Evolutionary conservation across 2,888 invertebrate species (phyloP).

Genomic region (Cryptocephalus moraei): DNA sequence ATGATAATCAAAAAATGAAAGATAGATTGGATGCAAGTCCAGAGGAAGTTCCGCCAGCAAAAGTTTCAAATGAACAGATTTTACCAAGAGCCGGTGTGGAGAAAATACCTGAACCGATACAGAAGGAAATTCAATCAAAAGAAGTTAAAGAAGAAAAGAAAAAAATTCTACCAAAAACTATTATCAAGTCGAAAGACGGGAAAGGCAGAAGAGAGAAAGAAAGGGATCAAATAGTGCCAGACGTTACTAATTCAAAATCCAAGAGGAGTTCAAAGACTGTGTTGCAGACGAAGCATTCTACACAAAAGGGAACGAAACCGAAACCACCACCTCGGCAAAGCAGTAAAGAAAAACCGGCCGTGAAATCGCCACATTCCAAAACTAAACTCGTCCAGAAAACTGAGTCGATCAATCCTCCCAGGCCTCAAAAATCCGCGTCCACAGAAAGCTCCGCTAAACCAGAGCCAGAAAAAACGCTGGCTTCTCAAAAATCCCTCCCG

Average conservation of each 20-base stretch:
- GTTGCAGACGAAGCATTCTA: slow-evolving; percentile 17
- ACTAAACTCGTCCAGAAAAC: slow-evolving; percentile 24
- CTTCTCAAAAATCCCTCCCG: slow-evolving; percentile 39
- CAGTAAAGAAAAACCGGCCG: slow-evolving; percentile 13
- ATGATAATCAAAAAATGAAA: slow-evolving; percentile 10
- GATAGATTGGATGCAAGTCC: slow-evolving; percentile 1
- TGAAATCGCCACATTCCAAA: slow-evolving; percentile 13
- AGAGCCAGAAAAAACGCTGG: slow-evolving; percentile 17
- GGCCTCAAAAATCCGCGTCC: slow-evolving; percentile 18
- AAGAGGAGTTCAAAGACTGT: slow-evolving; percentile 21
- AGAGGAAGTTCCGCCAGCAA: not conserved
- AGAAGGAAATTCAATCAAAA: not conserved
- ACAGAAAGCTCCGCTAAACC: slow-evolving; percentile 13
- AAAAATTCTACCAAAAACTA: slow-evolving; percentile 5
- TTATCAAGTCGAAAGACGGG: not conserved
- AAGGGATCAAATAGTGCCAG: slow-evolving; percentile 40
- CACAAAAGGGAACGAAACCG: slow-evolving; percentile 11
- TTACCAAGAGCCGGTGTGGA: slow-evolving; percentile 3
- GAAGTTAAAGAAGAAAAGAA: slow-evolving; percentile 10
- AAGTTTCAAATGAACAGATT: slow-evolving; percentile 1
- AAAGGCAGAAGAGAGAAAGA: slow-evolving; percentile 20
- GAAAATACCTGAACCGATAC: not conserved
- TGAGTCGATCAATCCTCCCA: slow-evolving; percentile 10
- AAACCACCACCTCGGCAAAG: slow-evolving; percentile 15
- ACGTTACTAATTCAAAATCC: slow-evolving; percentile 25